A percentile compares a stretch with the other conserved stretches of the same genome.
Conservation (phyloP, 37 sponge, comb jelly and placozoan species). For the Hormiphora californensis region DNA sequence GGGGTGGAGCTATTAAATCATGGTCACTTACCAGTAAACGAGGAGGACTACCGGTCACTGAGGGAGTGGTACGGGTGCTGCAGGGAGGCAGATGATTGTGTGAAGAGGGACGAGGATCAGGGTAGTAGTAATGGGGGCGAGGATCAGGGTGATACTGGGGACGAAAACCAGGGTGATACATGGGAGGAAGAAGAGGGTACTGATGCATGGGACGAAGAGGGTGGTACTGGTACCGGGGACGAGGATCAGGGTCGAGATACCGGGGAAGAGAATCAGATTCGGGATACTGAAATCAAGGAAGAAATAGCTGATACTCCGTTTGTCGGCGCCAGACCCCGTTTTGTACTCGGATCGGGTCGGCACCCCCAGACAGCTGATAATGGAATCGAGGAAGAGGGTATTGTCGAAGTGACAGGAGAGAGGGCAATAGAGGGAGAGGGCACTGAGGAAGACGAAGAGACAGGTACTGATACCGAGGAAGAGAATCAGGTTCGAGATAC, state of each 20-base stretch:
- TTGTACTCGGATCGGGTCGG: too few relatives aligned
- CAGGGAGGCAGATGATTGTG: background rate
- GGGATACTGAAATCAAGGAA: too few relatives aligned
- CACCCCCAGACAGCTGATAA: too few relatives aligned
- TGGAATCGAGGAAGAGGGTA: too few relatives aligned
- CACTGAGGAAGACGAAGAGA: background rate
- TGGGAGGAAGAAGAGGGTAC: background rate
- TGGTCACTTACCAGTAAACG: background rate
- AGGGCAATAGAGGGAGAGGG: background rate
- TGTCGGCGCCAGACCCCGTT: too few relatives aligned
- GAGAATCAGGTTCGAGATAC: background rate
- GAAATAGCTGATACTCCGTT: too few relatives aligned
- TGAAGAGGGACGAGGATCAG: background rate
- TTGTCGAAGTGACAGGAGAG: too few relatives aligned
- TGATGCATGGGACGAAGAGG: background rate
- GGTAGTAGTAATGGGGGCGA: background rate
- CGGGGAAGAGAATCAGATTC: too few relatives aligned
- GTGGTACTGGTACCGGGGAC: background rate
- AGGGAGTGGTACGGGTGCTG: background rate
- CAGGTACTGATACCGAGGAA: background rate
- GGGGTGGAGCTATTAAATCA: background rate
- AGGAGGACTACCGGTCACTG: conserved; percentile 1
- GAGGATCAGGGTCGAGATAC: background rate
- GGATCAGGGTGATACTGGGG: background rate
- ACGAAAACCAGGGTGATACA: background rate